Evolutionary conservation across 1,140 invertebrate genomes (phyloP).

Genomic region (Mactra quadrangularis): DNA sequence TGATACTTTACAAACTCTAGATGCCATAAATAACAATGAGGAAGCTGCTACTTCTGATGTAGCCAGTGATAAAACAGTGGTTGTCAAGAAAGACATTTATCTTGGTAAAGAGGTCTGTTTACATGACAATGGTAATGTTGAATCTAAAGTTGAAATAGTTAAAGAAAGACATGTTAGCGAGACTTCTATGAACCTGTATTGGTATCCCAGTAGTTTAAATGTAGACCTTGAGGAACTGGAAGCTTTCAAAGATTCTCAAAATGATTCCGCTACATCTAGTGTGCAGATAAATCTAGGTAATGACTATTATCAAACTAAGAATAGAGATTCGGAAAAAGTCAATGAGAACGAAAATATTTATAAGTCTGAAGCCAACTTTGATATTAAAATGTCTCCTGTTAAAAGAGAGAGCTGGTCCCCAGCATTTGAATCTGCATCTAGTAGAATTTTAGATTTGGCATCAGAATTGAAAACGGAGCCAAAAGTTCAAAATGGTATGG

Average conservation of each 20-base stretch:
- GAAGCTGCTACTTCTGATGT: slow-evolving; percentile 2
- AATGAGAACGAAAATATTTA: background rate
- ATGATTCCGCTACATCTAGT: slow-evolving; percentile 10
- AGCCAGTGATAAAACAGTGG: background rate
- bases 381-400: background rate
- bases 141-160: background rate
- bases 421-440: slow-evolving; percentile 58
- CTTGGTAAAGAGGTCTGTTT: slow-evolving; percentile 48
- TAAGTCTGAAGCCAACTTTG: slow-evolving; percentile 17
- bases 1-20: slow-evolving; percentile 6
- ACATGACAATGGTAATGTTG: slow-evolving; percentile 7
- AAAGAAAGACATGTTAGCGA: slow-evolving; percentile 17
- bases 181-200: slow-evolving; percentile 54
- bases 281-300: slow-evolving; percentile 39
- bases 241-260: slow-evolving; percentile 27
- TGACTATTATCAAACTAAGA: slow-evolving; percentile 49
- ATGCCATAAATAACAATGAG: slow-evolving; percentile 53
- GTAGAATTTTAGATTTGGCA: slow-evolving; percentile 53
- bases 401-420: slow-evolving; percentile 50
- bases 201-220: slow-evolving; percentile 38
- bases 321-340: slow-evolving; percentile 9
- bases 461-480: slow-evolving; percentile 54
- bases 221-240: slow-evolving; percentile 48
- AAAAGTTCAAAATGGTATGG: slow-evolving; percentile 28
- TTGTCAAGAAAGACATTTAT: slow-evolving; percentile 27